Conservation (phyloP, 2,113 vertebrate genomes). For the Lagopus muta region DNA sequence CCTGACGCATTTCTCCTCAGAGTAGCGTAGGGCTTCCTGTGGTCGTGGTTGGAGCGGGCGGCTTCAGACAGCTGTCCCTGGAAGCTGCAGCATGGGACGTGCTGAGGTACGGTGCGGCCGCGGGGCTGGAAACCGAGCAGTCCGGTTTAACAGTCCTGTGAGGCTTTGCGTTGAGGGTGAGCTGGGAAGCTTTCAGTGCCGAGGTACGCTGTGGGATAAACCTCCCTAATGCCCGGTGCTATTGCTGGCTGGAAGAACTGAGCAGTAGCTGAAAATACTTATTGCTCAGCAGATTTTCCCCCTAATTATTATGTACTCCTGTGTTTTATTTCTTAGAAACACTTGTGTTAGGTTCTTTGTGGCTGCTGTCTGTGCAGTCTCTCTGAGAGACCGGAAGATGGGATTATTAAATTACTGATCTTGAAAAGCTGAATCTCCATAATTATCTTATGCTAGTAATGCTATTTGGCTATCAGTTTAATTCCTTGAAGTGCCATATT, state of each 20-base stretch:
- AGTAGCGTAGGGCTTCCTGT: neutral
- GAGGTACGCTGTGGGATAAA: neutral
- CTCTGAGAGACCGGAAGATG: neutral
- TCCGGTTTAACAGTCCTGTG: neutral
- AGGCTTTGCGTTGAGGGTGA: neutral
- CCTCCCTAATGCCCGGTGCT: rapidly evolving
- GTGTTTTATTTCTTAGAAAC: neutral
- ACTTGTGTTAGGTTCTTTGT: neutral
- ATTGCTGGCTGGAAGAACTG: neutral
- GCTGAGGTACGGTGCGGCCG: neutral
- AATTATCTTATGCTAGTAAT: neutral
- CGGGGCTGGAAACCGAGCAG: neutral
- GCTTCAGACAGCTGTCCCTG: neutral
- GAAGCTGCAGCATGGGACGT: neutral
- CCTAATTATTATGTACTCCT: neutral
- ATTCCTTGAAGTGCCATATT: neutral
- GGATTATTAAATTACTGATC: neutral
- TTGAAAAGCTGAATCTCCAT: neutral
- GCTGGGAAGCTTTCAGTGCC: neutral
- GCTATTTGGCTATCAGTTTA: neutral
- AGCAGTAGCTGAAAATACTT: neutral
- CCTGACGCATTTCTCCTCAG: neutral
- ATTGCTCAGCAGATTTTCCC: neutral
- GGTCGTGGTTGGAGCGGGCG: rapidly evolving
- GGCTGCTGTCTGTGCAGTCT: rapidly evolving